Conservation (phyloP, 1,140 invertebrate species). For the Vanessa tameamea region DNA sequence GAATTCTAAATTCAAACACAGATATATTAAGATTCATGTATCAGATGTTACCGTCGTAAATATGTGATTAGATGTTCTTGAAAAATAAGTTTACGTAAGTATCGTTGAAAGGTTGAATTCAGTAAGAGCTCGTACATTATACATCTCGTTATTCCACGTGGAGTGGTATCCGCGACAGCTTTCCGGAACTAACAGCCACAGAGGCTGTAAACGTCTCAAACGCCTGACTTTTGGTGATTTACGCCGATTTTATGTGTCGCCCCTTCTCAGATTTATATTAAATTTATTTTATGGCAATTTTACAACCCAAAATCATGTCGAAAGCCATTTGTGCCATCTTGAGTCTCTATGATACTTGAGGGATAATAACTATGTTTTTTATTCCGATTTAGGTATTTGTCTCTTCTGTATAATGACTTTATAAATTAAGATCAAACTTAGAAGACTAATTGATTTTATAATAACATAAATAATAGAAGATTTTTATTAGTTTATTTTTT, state of each 20-base stretch:
- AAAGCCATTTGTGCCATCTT: constrained; percentile 22
- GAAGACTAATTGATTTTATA: no score
- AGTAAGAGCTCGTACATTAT: constrained; percentile 17
- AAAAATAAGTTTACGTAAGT: constrained; percentile 2
- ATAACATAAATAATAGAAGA: no score
- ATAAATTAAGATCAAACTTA: no score
- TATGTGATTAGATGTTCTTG: constrained; percentile 4
- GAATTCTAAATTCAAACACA: not conserved
- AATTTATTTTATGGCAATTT: constrained; percentile 72
- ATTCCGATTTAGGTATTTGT: not conserved
- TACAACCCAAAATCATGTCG: constrained; percentile 65
- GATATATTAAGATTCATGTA: no score
- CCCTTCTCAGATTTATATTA: constrained; percentile 73
- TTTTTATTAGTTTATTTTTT: no score
- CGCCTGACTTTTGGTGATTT: constrained; percentile 78
- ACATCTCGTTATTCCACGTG: constrained; percentile 60
- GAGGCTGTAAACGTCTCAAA: constrained; percentile 74
- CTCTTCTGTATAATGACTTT: no score
- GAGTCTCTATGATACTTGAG: not conserved
- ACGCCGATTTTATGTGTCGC: constrained; percentile 78
- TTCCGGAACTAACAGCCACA: constrained; percentile 70
- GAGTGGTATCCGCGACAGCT: constrained; percentile 58
- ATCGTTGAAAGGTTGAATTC: not conserved
- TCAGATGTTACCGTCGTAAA: not conserved
- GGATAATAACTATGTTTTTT: no score